Evolutionary conservation across 2,113 vertebrate species (phyloP).

Genomic region (Gadus chalcogrammus): DNA sequence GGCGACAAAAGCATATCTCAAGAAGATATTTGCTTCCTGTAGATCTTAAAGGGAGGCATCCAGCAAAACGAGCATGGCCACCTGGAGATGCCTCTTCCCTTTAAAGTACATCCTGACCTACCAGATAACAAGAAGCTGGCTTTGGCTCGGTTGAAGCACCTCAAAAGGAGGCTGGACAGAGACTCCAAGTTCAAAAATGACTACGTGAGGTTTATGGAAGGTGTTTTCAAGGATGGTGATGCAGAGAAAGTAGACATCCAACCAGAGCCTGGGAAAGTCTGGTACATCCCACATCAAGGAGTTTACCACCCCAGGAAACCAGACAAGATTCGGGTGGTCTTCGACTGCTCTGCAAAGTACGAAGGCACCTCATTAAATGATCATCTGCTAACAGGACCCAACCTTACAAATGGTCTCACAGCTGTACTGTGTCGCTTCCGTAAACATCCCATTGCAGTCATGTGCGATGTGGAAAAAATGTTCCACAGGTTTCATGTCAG

Average conservation of each 20-base stretch:
- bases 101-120: no score
- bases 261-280: not conserved
- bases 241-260: conserved; percentile 11
- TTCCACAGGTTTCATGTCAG: no score
- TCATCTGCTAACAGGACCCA: not conserved
- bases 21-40: not conserved
- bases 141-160: no score
- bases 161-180: no score
- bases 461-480: no score
- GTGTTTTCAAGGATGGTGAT: conserved; percentile 37
- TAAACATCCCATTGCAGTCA: no score
- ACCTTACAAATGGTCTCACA: no score
- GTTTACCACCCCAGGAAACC: no score
- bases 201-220: conserved; percentile 2
- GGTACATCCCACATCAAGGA: not conserved
- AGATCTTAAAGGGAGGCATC: conserved; percentile 6
- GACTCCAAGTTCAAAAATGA: conserved; percentile 15
- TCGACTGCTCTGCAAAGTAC: not conserved
- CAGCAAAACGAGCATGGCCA: conserved; percentile 13
- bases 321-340: no score
- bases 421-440: no score
- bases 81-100: not conserved
- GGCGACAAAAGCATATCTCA: no score
- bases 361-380: not conserved
- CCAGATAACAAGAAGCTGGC: no score